Evolutionary conservation across 2,888 invertebrate species (phyloP).

Genomic region (Sylvicola fuscatus): DNA sequence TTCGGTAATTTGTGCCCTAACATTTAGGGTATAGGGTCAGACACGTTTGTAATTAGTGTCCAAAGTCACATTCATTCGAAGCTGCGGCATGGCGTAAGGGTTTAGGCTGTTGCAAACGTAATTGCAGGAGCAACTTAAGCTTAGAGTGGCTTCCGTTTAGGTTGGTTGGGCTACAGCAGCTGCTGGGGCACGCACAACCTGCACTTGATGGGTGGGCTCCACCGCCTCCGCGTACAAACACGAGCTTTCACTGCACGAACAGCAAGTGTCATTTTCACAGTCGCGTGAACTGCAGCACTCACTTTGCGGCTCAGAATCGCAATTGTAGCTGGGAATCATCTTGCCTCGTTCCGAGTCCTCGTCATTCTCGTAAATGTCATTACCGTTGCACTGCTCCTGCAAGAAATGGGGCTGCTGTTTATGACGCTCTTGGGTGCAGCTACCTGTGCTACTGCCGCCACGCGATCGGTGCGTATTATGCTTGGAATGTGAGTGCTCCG

Average conservation of each 20-base stretch:
- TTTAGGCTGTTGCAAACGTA: too few species aligned
- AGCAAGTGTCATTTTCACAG: conserved; percentile 24
- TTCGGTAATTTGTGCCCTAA: too few species aligned
- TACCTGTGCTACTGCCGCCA: background rate
- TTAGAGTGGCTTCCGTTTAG: too few species aligned
- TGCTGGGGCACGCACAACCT: conserved; percentile 1
- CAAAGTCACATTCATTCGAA: too few species aligned
- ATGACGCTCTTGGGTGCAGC: background rate
- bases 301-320: conserved; percentile 26
- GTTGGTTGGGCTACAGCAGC: too few species aligned
- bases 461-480: background rate
- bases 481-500: conserved; percentile 20
- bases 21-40: too few species aligned
- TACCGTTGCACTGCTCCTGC: background rate
- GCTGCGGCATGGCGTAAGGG: too few species aligned
- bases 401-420: background rate
- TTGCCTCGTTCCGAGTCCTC: conserved; percentile 7
- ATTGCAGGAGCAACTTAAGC: too few species aligned
- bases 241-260: conserved; percentile 41
- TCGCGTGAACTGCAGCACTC: conserved; percentile 27
- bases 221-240: conserved; percentile 39
- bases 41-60: too few species aligned
- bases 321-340: conserved; percentile 15
- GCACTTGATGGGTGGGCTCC: conserved; percentile 15
- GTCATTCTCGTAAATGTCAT: conserved; percentile 13